Percentiles rank a stretch among this genome's conserved stretches.
These are phyloP conservation scores for Polia nebulosa DNA, from an alignment of 2,888 invertebrate species.

Conservation along the genomic window DNA sequence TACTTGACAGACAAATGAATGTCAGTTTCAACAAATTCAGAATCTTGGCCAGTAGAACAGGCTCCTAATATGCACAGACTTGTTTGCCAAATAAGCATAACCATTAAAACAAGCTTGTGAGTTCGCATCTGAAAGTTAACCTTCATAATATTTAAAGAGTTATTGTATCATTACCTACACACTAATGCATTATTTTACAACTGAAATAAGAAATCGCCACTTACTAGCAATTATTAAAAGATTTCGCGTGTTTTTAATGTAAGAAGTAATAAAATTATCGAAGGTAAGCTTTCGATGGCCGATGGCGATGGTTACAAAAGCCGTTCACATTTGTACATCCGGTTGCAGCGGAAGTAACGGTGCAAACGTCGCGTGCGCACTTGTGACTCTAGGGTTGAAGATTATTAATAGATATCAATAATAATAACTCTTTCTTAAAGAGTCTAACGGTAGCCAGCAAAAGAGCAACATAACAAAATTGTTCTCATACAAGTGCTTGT, in stretches of 20 bases:
- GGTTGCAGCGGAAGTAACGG: slow-evolving; percentile 84
- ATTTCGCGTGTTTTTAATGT: slow-evolving; percentile 14
- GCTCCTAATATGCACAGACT: slow-evolving; percentile 6
- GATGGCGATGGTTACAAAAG: slow-evolving; percentile 51
- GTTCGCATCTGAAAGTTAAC: slow-evolving; percentile 21
- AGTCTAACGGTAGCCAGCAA: not conserved
- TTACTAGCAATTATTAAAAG: slow-evolving; percentile 17
- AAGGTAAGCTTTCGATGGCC: slow-evolving; percentile 44
- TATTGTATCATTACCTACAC: not conserved
- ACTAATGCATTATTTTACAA: slow-evolving; percentile 7
- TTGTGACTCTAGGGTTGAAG: slow-evolving; percentile 49
- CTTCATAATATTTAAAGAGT: slow-evolving; percentile 17
- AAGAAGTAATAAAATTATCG: slow-evolving; percentile 36
- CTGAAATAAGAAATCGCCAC: slow-evolving; percentile 11
- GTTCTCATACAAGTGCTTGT: not conserved
- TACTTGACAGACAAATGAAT: not conserved
- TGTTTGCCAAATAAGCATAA: slow-evolving; percentile 24
- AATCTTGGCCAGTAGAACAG: slow-evolving; percentile 25
- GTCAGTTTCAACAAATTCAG: not conserved
- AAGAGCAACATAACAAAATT: not conserved
- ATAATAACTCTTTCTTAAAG: not conserved
- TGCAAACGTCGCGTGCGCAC: slow-evolving; percentile 77
- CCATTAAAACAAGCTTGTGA: slow-evolving; percentile 20
- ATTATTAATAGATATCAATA: not conserved
- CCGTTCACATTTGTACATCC: slow-evolving; percentile 71